Evolutionary conservation across 2,113 vertebrate species (phyloP), one percentile per base, ranked within the genome.

Genomic region (Pyxicephalus adspersus): DNA sequence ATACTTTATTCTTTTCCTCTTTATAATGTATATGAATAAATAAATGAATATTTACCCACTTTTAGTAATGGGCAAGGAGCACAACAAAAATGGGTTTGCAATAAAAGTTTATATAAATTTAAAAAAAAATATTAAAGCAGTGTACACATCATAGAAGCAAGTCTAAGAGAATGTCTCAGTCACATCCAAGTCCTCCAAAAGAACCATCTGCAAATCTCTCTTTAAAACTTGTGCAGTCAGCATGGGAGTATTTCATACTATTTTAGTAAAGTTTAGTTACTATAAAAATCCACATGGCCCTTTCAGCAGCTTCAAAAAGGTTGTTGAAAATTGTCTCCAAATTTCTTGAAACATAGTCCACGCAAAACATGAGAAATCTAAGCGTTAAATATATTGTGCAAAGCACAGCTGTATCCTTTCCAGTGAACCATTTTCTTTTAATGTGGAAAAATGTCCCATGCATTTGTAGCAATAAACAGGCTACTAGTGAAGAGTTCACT

Each of bases 71-170:
- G 55, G 60, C 34, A 57, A 79, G 45, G 5, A 79, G 28, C 23
- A 80, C 76, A 87, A 80, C 54, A 76, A 63, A n/a, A 64, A 4
- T 63, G 0, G 19, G 83, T 87, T 80, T 88, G 86, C 80, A 80
- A 86, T 87, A 89, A 0, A 91, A 81, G 83, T 86, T 87, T 90
- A 89, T 90, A 89, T 86, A 84, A 83, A 78, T 65, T 80, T 65
- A 25, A n/a, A 80, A 86, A 91, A 92, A 74, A 88, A 86, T 64
- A 88, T 82, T 88, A 83, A 89, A 90, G 90, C 87, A 88, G 86
- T 90, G 89, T 87, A 91, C 89, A 90, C 87, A 91, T 89, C 88
- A 84, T 89, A 88, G 76, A 88, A 77, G 63, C 88, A 78, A 84
- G 81, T 83, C 74, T 60, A 72, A 63, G 45, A 83, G 64, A 61